phyloP scores from a whole-genome alignment of 2,797 vertebrate genomes.

The Antrozous pallidus region DNA sequence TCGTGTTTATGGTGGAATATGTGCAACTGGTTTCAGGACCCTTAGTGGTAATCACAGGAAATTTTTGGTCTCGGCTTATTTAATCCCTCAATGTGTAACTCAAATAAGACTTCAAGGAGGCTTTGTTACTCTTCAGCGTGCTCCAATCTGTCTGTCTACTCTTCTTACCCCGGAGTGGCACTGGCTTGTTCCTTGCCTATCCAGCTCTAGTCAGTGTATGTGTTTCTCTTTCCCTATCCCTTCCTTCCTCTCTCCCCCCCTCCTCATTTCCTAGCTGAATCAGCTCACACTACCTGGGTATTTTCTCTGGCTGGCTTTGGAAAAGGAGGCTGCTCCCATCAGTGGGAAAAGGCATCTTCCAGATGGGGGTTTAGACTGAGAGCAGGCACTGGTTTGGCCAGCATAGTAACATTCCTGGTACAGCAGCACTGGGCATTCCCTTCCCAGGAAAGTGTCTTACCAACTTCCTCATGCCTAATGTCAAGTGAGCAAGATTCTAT shows the following conservation, averaged over 20 bases:
- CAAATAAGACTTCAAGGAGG: background rate
- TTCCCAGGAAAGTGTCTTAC: background rate
- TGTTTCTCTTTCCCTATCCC: background rate
- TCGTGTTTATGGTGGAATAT: background rate
- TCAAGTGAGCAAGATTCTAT: background rate
- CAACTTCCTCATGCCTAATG: background rate
- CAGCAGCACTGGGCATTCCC: background rate
- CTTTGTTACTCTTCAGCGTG: background rate
- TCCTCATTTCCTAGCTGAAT: background rate
- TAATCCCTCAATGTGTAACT: background rate
- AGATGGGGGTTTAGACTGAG: background rate
- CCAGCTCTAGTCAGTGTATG: background rate
- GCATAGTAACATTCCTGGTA: background rate
- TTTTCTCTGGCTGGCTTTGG: background rate
- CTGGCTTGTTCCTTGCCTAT: background rate
- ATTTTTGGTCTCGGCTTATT: background rate
- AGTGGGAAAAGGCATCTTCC: background rate
- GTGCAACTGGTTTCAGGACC: background rate
- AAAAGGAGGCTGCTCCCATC: background rate
- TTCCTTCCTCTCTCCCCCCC: too few relatives aligned
- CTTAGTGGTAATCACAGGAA: background rate
- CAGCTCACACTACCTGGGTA: background rate
- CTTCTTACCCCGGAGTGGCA: background rate
- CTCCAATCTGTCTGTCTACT: background rate
- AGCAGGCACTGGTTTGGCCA: background rate